These are phyloP conservation scores for Telmatochromis sp. DNA, from an alignment of 2,113 vertebrate species.

Conservation along the genomic window DNA sequence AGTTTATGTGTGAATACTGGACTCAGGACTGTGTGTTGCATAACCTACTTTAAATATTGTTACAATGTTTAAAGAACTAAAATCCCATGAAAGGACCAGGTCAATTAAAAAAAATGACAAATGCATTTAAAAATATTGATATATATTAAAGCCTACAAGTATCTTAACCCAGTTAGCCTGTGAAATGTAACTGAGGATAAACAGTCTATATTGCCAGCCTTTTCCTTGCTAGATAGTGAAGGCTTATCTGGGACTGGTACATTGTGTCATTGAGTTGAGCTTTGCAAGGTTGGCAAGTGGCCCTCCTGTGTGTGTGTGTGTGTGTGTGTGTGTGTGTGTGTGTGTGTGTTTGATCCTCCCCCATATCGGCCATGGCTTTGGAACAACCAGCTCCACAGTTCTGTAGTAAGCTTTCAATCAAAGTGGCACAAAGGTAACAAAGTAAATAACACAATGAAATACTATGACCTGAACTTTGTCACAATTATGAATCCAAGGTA, in stretches of 20 bases:
- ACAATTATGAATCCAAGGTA: neutral
- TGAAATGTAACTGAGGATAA: neutral
- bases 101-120: neutral
- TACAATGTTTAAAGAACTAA: neutral
- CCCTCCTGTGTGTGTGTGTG: neutral
- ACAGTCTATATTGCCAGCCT: neutral
- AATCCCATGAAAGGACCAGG: neutral
- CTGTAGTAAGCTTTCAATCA: conserved; percentile 29
- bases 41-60: neutral
- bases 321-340: neutral
- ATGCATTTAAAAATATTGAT: neutral
- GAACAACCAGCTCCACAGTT: conserved; percentile 39
- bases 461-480: neutral
- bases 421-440: neutral
- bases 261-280: conserved; percentile 55
- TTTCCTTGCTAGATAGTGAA: neutral
- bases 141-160: neutral
- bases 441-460: neutral
- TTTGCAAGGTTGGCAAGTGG: conserved; percentile 54
- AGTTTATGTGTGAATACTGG: neutral
- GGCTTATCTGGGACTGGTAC: conserved; percentile 48
- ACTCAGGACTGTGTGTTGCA: neutral
- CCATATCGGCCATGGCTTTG: conserved; percentile 18
- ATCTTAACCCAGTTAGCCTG: neutral
- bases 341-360: conserved; percentile 15